Conservation (phyloP, 1,140 invertebrate genomes). For the Neocloeon triangulifer region DNA sequence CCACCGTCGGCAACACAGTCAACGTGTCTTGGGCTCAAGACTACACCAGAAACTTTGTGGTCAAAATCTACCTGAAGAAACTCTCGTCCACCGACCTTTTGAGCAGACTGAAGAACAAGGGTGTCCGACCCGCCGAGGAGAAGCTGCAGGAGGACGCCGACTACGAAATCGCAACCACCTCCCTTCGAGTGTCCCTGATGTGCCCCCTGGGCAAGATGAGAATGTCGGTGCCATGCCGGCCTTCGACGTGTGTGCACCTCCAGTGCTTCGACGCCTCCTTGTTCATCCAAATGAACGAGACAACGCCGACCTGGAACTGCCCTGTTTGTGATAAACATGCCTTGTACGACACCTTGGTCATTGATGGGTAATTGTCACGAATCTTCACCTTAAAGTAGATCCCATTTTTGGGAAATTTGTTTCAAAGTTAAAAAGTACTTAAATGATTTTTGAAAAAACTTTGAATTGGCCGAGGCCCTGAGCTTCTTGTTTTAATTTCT, state of each 20-base stretch:
- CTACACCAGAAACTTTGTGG: conserved; percentile 37
- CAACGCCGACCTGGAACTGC: conserved; percentile 95
- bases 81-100: conserved; percentile 62
- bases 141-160: conserved; percentile 83
- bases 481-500: neutral
- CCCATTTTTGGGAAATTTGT: no score
- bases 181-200: conserved; percentile 74
- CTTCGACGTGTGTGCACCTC: conserved; percentile 78
- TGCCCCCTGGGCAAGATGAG: conserved; percentile 89
- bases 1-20: conserved; percentile 63
- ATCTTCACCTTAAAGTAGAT: no score
- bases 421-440: no score
- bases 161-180: conserved; percentile 86
- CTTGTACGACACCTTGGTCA: conserved; percentile 70
- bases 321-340: conserved; percentile 88
- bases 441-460: no score
- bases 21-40: conserved; percentile 73
- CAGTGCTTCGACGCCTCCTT: conserved; percentile 94
- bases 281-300: conserved; percentile 95
- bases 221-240: conserved; percentile 73
- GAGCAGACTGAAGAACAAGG: conserved; percentile 60
- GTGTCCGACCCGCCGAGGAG: conserved; percentile 70
- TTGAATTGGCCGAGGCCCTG: no score
- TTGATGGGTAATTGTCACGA: conserved; percentile 57
- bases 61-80: conserved; percentile 70